Base-by-base conservation (phyloP, 2,888 invertebrate genomes). In the Augochlorella aurata region DNA sequence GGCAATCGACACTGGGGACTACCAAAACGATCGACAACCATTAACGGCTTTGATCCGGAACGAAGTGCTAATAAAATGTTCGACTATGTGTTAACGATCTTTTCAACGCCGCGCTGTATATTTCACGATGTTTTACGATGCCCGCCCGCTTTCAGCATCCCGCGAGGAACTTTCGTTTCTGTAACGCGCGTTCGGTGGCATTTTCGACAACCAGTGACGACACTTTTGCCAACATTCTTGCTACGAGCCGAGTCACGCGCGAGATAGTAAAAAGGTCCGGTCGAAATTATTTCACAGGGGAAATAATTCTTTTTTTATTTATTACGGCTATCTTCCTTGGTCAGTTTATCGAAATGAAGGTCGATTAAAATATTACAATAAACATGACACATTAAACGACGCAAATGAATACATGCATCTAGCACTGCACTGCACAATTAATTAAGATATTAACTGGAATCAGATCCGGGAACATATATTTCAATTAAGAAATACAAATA, bases 11-110 rank as follows among this genome's bases (percentile, higher is more conserved):
- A 61, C 77, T 68, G 61, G 74, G 71, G 81, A 82, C 79, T 82
- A 63, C 70, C 77, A 63, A 85, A 88, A 88, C 84, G 89, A 85
- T 82, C 79, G 79, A 73, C 81, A 71, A 21, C 82, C 88, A 83
- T 89, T 86, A 90, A 89, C 82, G 85, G 86, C 83, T 87, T 85
- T 85, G 85, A 87, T 81, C 78, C 81, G 74, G 80, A 74, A 52
- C 83, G 72, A 85, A 89, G 89, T 86, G 83, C 86, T 88, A 87
- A 89, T 90, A 89, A 89, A 89, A 87, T 82, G 81, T 80, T 79
- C 74, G 70, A 75, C 77, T 81, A 65, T 69, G 84, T 85, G 81
- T 88, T 88, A 88, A 88, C 85, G 87, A 85, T 82, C 83, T 75
- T 79, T 67, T 79, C 77, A 72, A 68, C 77, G 75, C 50, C 68